Evolutionary conservation across 2,888 invertebrate species (phyloP), one percentile per base, ranked within the genome.

Genomic region (Hypsopygia costalis): DNA sequence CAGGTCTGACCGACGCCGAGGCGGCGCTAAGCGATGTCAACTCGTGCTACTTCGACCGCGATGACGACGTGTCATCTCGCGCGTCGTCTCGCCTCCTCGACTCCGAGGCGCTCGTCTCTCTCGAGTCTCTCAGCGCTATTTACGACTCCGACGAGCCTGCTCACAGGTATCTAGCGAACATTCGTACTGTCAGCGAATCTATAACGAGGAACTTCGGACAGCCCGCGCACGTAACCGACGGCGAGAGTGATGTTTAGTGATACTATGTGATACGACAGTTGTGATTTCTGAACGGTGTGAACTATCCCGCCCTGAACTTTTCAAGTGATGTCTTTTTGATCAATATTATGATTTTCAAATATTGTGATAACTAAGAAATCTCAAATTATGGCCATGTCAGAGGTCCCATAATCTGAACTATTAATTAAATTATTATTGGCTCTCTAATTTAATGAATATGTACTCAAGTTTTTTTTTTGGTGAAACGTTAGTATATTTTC

Each of bases 11-110:
- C 1, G 96, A 96, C 82, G 95, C 95, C 6, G 96, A 96, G 89
- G 96, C 95, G 43, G 96, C 95, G 16, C 89, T 96, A 44, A 95
- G 95, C 61, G 96, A 96, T 80, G 94, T 96, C 36, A 96, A 96
- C 82, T 95, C 95, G 6, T 93, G 94, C 58, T 94, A 94, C 77
- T 93, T 94, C 75, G 92, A 92, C 63, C 86, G 91, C 44, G 92
- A 92, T 56, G 91, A 96, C 67, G 95, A 95, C 51, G 93, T 96
- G 50, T 96, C 95, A 2, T 95, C 95, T 5, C 90, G 96, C 47
- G 95, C 96, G 25, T 95, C 95, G 11, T 95, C 95, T 8, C 91
- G 95, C 6, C 91, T 96, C 34, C 92, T 96, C 55, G 94, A 94
- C 74, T 93, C 93, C 0, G 94, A 94, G 63, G 93, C 94, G 38